Conservation (phyloP, 1,140 invertebrate species). For the Pectinophora gossypiella region DNA sequence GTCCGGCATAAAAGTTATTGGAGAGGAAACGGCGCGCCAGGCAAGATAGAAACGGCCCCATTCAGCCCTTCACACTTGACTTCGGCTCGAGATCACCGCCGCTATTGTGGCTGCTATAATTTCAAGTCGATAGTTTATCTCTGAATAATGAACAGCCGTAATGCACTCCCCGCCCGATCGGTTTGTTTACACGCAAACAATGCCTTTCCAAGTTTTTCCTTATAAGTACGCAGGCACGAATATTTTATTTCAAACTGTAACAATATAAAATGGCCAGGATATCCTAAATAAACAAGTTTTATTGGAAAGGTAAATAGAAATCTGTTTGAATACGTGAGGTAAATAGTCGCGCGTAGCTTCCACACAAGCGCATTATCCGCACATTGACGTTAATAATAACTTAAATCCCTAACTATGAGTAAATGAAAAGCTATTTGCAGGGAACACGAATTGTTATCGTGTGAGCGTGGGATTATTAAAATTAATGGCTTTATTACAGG, state of each 20-base stretch:
- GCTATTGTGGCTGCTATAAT: not conserved
- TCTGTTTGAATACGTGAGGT: not conserved
- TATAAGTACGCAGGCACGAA: not conserved
- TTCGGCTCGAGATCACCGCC: not conserved
- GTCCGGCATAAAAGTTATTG: constrained; percentile 16
- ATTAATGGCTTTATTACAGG: constrained; percentile 49
- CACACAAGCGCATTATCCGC: not conserved
- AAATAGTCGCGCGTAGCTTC: not conserved
- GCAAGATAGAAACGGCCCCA: constrained; percentile 7
- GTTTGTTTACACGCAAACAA: not conserved
- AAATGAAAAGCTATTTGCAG: constrained; percentile 23
- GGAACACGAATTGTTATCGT: constrained; percentile 15
- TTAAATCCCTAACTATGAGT: constrained; percentile 8
- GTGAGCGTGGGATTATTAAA: constrained; percentile 33
- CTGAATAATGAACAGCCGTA: constrained; percentile 5
- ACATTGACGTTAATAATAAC: not conserved
- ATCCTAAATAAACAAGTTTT: constrained; percentile 1
- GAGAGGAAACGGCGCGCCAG: constrained; percentile 2
- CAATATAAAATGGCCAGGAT: not conserved
- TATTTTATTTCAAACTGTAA: constrained; percentile 1
- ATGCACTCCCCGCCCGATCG: not conserved
- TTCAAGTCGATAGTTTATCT: not conserved
- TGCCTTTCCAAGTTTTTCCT: not conserved
- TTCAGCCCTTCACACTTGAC: constrained; percentile 12
- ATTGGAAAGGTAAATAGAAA: not conserved